Percentiles rank a stretch among this genome's conserved stretches.
Conservation (phyloP, 2,113 vertebrate genomes). For the Phylloscopus trochilus region DNA sequence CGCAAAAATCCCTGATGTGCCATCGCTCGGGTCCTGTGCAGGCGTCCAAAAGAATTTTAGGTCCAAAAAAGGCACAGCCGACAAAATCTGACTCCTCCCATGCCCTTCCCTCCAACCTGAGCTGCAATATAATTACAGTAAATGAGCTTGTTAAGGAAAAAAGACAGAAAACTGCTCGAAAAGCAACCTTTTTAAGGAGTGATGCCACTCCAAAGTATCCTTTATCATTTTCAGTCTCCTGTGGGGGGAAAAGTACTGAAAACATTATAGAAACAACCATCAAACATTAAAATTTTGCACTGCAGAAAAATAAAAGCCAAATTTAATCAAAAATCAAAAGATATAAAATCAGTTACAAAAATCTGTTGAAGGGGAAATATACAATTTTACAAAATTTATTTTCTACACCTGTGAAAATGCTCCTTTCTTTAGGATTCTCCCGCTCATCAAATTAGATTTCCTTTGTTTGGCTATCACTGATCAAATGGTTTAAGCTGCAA, state of each 20-base stretch:
- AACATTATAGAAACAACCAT: not conserved
- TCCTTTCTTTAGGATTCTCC: not conserved
- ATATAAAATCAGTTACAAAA: not conserved
- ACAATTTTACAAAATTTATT: not conserved
- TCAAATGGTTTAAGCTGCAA: not conserved
- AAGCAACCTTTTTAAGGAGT: not conserved
- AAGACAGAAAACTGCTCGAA: not conserved
- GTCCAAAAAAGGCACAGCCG: not conserved
- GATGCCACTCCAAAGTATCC: not conserved
- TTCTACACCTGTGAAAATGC: not conserved
- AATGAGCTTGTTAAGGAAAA: not conserved
- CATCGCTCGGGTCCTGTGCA: accelerated
- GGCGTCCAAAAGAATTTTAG: not conserved
- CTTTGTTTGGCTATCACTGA: not conserved
- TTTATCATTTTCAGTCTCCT: not conserved
- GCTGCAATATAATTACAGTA: not conserved
- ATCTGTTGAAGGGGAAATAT: not conserved
- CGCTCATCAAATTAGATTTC: not conserved
- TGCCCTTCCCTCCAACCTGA: not conserved
- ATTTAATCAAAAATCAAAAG: not conserved
- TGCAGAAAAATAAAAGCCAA: not conserved
- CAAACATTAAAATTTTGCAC: not conserved
- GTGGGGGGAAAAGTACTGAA: accelerated
- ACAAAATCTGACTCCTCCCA: not conserved
- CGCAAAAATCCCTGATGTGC: not conserved